Evolutionary conservation across 2,888 invertebrate genomes (phyloP).

Genomic region (Apamea epomidion): DNA sequence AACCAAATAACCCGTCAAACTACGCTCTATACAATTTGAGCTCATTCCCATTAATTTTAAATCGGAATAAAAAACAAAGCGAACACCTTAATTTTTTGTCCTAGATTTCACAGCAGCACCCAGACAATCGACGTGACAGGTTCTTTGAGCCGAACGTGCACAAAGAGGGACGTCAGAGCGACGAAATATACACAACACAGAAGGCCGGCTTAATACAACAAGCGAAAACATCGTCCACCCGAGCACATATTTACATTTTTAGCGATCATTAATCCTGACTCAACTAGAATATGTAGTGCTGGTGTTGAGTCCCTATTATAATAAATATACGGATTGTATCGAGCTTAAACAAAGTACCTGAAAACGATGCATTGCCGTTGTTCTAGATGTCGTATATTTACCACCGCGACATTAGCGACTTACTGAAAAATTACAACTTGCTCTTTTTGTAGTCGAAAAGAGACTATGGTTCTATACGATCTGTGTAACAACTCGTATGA

Average conservation of each 20-base stretch:
- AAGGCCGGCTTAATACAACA: neutral
- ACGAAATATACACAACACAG: neutral
- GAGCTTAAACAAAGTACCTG: neutral
- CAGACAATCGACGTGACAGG: conserved; percentile 21
- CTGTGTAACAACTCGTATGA: neutral
- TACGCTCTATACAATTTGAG: neutral
- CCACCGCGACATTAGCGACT: neutral
- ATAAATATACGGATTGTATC: neutral
- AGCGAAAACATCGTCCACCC: neutral
- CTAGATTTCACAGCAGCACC: conserved; percentile 34
- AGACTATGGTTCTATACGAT: neutral
- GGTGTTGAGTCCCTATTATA: neutral
- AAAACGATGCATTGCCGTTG: neutral
- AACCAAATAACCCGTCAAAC: neutral
- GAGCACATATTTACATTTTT: neutral
- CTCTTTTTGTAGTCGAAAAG: neutral
- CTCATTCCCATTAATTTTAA: conserved; percentile 1
- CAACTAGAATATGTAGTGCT: neutral
- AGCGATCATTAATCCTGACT: neutral
- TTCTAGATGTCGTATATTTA: neutral
- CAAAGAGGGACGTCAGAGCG: conserved; percentile 33
- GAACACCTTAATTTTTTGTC: conserved; percentile 27
- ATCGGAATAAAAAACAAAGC: conserved; percentile 8
- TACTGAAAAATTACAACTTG: neutral
- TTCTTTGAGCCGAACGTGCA: conserved; percentile 44